Conservation (phyloP, 2,113 vertebrate species). For the Ctenomys sociabilis region DNA sequence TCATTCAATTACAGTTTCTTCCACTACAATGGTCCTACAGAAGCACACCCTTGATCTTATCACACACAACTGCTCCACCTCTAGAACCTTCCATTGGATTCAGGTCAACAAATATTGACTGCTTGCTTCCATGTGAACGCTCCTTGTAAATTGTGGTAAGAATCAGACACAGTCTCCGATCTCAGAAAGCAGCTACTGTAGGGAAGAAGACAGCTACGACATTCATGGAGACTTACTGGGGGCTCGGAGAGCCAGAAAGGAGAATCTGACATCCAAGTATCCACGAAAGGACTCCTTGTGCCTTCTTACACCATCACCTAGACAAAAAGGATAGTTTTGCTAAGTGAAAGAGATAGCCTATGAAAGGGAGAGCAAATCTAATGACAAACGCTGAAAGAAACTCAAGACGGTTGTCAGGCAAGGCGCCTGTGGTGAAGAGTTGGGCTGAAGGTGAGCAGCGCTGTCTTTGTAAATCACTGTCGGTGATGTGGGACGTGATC, state of each 20-base stretch:
- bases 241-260: no score
- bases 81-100: background rate
- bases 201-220: background rate
- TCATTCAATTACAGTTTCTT: background rate
- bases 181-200: background rate
- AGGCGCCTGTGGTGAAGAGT: background rate
- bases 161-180: background rate
- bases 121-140: background rate
- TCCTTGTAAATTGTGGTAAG: background rate
- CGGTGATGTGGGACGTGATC: slow-evolving; percentile 25
- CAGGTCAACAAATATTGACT: background rate
- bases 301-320: background rate
- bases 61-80: background rate
- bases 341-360: background rate
- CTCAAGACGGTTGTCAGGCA: background rate
- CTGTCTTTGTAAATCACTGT: background rate
- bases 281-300: background rate
- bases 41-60: background rate
- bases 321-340: slow-evolving; percentile 24
- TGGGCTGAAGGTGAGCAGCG: background rate
- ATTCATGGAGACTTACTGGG: accelerated
- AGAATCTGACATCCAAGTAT: background rate
- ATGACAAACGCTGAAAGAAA: background rate
- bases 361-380: background rate
- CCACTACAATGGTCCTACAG: background rate